These are phyloP conservation scores for Tenualosa thibaudeaui DNA, from an alignment of 2,797 vertebrate species.

Conservation along the genomic window DNA sequence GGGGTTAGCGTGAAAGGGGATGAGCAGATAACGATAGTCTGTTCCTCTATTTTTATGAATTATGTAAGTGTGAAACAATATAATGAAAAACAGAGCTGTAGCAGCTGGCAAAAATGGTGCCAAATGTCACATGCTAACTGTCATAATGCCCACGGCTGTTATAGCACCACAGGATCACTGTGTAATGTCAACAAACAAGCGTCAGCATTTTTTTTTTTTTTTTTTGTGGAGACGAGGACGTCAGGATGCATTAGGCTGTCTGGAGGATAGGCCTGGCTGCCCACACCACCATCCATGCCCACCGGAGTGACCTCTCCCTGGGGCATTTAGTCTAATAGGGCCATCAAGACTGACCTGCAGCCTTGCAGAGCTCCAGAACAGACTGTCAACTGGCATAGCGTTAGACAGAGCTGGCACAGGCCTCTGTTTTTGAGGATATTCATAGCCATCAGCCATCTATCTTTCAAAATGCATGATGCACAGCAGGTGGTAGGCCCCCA, in stretches of 20 bases:
- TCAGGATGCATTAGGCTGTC: slow-evolving; percentile 18
- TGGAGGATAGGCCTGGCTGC: neutral
- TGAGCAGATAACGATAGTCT: neutral
- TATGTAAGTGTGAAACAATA: slow-evolving; percentile 6
- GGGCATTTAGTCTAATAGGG: slow-evolving; percentile 17
- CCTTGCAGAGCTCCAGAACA: neutral
- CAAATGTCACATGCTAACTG: neutral
- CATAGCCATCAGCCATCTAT: neutral
- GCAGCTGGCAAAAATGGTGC: slow-evolving; percentile 1
- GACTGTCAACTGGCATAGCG: neutral
- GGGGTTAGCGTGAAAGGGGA: neutral
- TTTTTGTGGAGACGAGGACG: neutral
- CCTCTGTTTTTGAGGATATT: neutral
- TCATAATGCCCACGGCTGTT: neutral
- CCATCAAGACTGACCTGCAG: slow-evolving; percentile 8
- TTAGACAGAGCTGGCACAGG: neutral
- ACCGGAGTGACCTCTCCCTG: neutral
- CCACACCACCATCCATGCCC: slow-evolving; percentile 10
- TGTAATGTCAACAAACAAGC: slow-evolving; percentile 16
- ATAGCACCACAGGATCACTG: slow-evolving; percentile 1
- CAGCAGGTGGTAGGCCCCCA: neutral
- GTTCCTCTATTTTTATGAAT: neutral
- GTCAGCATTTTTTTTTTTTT: neutral
- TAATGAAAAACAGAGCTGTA: neutral
- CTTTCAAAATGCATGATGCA: neutral